phyloP scores from a whole-genome alignment of 2,797 vertebrate species.

The Numenius phaeopus region DNA sequence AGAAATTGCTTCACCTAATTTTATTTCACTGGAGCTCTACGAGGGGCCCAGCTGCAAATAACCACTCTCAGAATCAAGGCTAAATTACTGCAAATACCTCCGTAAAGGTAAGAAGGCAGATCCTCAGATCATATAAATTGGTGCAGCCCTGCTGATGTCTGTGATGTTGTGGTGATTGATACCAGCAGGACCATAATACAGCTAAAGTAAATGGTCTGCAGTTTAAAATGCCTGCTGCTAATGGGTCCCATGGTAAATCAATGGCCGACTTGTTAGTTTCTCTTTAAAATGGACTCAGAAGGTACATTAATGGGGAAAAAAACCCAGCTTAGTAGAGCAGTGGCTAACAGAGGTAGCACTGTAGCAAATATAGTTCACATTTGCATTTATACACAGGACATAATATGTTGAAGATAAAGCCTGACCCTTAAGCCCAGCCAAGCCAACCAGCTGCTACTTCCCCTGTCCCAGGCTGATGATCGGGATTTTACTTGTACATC shows the following conservation, averaged over 20 bases:
- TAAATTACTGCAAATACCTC: conserved; percentile 16
- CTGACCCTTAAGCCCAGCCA: neutral
- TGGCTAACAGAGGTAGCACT: neutral
- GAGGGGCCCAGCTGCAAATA: neutral
- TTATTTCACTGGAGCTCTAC: conserved; percentile 14
- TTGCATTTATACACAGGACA: neutral
- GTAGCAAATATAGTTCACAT: neutral
- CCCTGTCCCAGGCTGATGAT: neutral
- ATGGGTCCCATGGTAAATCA: conserved; percentile 28
- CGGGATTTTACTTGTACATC: neutral
- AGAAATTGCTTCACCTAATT: conserved; percentile 38
- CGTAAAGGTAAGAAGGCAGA: neutral
- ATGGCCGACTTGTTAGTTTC: conserved; percentile 48
- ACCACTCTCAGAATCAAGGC: neutral
- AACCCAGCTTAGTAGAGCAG: neutral
- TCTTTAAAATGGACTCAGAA: conserved; percentile 17
- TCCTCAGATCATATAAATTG: neutral
- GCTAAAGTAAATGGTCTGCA: conserved; percentile 25
- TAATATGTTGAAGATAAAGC: neutral
- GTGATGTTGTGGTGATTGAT: conserved; percentile 49
- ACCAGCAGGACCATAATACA: conserved; percentile 30
- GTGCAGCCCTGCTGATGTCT: conserved; percentile 27
- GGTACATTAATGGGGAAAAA: neutral
- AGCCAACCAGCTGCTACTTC: neutral
- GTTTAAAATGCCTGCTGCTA: conserved; percentile 42